Conservation (phyloP, 2,888 invertebrate species). For the Hyposoter didymator region DNA sequence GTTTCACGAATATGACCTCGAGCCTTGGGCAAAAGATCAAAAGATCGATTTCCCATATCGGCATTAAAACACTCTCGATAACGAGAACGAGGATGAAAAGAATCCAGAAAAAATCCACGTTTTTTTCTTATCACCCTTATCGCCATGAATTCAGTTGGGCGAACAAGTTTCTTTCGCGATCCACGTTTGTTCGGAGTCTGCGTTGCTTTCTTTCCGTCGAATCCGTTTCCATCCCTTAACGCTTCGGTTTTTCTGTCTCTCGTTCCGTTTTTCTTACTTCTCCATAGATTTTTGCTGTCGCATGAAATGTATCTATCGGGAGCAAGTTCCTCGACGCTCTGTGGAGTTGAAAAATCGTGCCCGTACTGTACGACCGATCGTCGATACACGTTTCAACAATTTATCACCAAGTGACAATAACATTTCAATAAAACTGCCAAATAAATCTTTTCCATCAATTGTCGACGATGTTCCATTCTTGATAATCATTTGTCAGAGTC, state of each 20-base stretch:
- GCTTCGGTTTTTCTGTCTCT: not conserved
- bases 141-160: slow-evolving; percentile 17
- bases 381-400: slow-evolving; percentile 3
- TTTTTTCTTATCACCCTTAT: slow-evolving; percentile 37
- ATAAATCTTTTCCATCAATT: not conserved
- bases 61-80: not conserved
- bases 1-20: not conserved
- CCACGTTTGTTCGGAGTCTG: slow-evolving; percentile 5
- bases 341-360: not conserved
- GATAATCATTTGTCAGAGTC: slow-evolving; percentile 73
- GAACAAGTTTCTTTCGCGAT: slow-evolving; percentile 4
- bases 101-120: not conserved
- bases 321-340: not conserved
- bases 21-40: slow-evolving; percentile 47
- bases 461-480: not conserved
- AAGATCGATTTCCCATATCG: slow-evolving; percentile 49
- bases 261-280: not conserved
- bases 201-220: slow-evolving; percentile 20
- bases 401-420: slow-evolving; percentile 52
- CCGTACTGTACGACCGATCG: not conserved
- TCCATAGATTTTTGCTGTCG: not conserved
- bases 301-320: slow-evolving; percentile 17
- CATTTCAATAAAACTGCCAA: slow-evolving; percentile 56
- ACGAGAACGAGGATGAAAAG: not conserved
- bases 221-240: not conserved